phyloP scores from a whole-genome alignment of 2,797 vertebrate species.

The Melanotaenia parkinsoni region DNA sequence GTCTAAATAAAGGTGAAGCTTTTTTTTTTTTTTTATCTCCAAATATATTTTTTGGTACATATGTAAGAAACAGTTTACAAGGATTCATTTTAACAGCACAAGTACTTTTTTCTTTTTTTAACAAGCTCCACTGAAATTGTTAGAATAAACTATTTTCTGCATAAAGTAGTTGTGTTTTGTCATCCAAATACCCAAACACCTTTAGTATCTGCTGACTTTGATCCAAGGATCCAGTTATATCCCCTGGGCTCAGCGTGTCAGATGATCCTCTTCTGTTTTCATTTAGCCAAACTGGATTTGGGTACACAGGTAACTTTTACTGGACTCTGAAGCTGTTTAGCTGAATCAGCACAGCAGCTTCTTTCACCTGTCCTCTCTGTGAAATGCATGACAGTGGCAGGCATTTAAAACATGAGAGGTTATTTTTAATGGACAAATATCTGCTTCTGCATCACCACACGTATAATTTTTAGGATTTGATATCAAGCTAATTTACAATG shows the following conservation, averaged over 20 bases:
- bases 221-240: slow-evolving; percentile 49
- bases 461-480: not conserved
- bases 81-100: not conserved
- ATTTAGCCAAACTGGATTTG: slow-evolving; percentile 39
- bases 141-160: not conserved
- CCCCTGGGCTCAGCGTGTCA: slow-evolving; percentile 33
- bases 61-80: not conserved
- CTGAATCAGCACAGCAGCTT: slow-evolving; percentile 33
- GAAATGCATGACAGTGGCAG: slow-evolving; percentile 11
- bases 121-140: not conserved
- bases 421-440: slow-evolving; percentile 27
- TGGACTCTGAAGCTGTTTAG: slow-evolving; percentile 34
- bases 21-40: slow-evolving; percentile 2
- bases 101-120: not conserved
- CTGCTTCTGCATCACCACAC: not conserved
- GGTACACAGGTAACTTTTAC: slow-evolving; percentile 29
- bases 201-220: slow-evolving; percentile 34
- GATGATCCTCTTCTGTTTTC: slow-evolving; percentile 37
- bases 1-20: slow-evolving; percentile 22
- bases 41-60: slow-evolving; percentile 10
- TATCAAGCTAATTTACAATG: slow-evolving; percentile 7
- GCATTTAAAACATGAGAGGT: slow-evolving; percentile 1
- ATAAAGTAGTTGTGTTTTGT: not conserved
- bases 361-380: slow-evolving; percentile 16
- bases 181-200: slow-evolving; percentile 4